phyloP scores from a whole-genome alignment of 2,113 vertebrate species.

The Ancistrus triradiatus region DNA sequence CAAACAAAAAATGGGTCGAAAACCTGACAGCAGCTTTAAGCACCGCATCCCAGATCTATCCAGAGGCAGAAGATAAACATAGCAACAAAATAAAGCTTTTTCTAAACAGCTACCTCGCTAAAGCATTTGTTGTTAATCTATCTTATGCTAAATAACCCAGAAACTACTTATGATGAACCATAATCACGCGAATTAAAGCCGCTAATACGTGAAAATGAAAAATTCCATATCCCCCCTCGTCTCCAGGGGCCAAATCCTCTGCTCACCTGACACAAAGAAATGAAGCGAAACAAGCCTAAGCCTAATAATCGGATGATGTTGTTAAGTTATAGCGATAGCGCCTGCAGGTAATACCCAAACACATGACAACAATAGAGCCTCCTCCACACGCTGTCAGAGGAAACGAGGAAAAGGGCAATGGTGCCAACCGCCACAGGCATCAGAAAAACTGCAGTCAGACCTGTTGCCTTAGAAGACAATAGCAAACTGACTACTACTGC shows the following conservation, averaged over 20 bases:
- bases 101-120: neutral
- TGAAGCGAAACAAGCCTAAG: conserved; percentile 75
- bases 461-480: conserved; percentile 59
- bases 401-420: conserved; percentile 60
- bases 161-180: conserved; percentile 31
- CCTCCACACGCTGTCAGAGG: conserved; percentile 74
- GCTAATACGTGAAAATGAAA: conserved; percentile 23
- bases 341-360: conserved; percentile 73
- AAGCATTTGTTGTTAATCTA: neutral
- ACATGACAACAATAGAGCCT: conserved; percentile 71
- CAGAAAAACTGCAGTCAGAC: conserved; percentile 65
- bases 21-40: no score
- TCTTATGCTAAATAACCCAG: conserved; percentile 24
- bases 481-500: neutral
- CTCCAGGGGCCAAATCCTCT: conserved; percentile 67
- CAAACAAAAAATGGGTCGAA: no score
- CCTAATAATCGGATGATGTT: conserved; percentile 81
- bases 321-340: conserved; percentile 68
- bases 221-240: conserved; percentile 43
- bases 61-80: conserved; percentile 4
- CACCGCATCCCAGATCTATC: neutral
- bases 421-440: conserved; percentile 64
- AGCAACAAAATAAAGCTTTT: neutral
- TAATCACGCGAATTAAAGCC: conserved; percentile 36
- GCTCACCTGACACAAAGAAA: conserved; percentile 75